Evolutionary conservation across 2,113 vertebrate genomes (phyloP).

Genomic region (Cryptoleucopteryx plumbea): DNA sequence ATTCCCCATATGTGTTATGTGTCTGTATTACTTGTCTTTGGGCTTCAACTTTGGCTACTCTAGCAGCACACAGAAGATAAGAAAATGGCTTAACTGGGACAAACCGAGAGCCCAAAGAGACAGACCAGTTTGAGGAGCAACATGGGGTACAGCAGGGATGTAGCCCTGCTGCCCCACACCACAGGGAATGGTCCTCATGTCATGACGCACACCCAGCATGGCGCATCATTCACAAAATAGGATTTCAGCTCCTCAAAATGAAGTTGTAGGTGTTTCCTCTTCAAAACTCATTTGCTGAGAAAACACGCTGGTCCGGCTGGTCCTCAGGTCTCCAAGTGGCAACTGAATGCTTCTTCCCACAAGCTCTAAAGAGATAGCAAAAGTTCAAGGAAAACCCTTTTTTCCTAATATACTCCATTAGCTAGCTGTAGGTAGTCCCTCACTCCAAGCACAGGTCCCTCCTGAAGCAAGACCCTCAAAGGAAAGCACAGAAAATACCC

Average conservation of each 20-base stretch:
- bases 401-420: not conserved
- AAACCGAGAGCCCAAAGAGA: not conserved
- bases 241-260: not conserved
- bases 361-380: not conserved
- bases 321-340: not conserved
- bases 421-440: not conserved
- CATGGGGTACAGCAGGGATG: not conserved
- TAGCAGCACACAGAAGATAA: not conserved
- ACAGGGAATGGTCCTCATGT: not conserved
- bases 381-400: not conserved
- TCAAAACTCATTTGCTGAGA: not conserved
- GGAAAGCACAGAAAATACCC: not conserved
- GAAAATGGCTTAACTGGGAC: not conserved
- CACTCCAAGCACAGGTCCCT: not conserved
- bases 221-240: not conserved
- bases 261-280: not conserved
- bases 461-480: not conserved
- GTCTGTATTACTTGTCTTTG: not conserved
- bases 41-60: not conserved
- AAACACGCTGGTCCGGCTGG: not conserved
- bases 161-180: not conserved
- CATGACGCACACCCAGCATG: not conserved
- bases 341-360: not conserved
- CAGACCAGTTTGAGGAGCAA: not conserved
- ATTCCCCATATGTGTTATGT: not conserved